Conservation (phyloP, 2,797 vertebrate species). For the Rachycentron canadum region DNA sequence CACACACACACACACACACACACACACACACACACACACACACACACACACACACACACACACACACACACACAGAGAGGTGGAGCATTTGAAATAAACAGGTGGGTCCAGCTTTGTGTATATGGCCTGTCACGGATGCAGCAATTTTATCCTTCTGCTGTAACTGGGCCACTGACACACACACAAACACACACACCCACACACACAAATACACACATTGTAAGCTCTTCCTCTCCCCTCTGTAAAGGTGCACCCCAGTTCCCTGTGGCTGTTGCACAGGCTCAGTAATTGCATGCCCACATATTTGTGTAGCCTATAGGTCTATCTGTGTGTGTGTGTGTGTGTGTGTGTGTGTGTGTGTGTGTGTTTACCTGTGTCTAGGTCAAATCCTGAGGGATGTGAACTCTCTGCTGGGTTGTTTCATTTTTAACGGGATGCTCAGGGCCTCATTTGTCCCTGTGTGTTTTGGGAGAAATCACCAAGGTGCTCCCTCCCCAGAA, state of each 20-base stretch:
- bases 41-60: conserved; percentile 6
- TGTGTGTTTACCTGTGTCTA: conserved; percentile 53
- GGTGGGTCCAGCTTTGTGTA: conserved; percentile 67
- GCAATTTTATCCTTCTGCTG: conserved; percentile 59
- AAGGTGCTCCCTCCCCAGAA: conserved; percentile 30
- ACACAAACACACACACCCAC: conserved; percentile 30
- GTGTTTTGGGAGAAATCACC: conserved; percentile 63
- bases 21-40: not conserved
- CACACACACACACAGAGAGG: conserved; percentile 32
- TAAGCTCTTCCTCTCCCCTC: conserved; percentile 23
- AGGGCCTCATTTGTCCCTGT: conserved; percentile 76
- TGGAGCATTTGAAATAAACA: conserved; percentile 65
- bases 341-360: conserved; percentile 23
- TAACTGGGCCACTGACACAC: conserved; percentile 75
- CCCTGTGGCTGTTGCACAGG: conserved; percentile 49
- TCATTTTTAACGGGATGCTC: conserved; percentile 72
- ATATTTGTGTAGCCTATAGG: conserved; percentile 1
- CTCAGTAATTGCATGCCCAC: conserved; percentile 62
- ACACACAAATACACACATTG: conserved; percentile 34
- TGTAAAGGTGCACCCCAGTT: conserved; percentile 53
- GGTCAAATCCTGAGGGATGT: conserved; percentile 59
- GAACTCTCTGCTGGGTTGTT: conserved; percentile 66
- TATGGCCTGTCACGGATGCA: conserved; percentile 58
- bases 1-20: not conserved
- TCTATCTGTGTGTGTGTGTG: conserved; percentile 18